Evolutionary conservation across 2,797 vertebrate genomes (phyloP), one percentile per base, ranked within the genome.

Genomic region (Chromis chromis): DNA sequence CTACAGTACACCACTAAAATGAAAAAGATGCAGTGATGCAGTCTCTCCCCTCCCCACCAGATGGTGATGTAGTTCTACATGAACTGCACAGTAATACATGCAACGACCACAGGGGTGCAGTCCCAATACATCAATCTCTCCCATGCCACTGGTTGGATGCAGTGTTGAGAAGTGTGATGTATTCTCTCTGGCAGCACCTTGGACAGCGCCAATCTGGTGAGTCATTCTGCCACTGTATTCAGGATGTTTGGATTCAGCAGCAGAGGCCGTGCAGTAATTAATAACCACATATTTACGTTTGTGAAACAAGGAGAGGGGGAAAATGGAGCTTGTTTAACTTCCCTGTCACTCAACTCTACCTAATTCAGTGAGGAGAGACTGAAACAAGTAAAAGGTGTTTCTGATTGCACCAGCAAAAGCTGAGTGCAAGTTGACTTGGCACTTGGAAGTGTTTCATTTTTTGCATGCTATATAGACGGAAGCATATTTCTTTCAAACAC

Each of bases 201-300:
- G 89, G 89, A 92, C 86, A 79, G 85, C 74, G 44, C 66, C 87
- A 85, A 46, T 83, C 90, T 82, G 88, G 88, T 91, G 92, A 91
- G 87, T 92, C 91, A 92, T 79, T 69, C 84, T 82, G 81, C 71
- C 84, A 82, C 85, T 85, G 82, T 84, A 77, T 80, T 66, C 83
- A 57, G 81, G 65, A 78, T 83, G 84, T 83, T 83, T 76, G 70
- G 73, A 83, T 83, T 81, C 65, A 72, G 69, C 79, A 77, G 76
- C 62, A 49, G 78, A 70, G 70, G 70, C 79, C 33, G 22, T 22
- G 65, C 73, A 19, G 71, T 88, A 82, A 92, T 93, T 89, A 90
- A 91, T 88, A 80, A 83, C 62, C 72, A 74, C 50, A 73, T 56
- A 81, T 83, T 82, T 77, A 77, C 54, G 58, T 82, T 76, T 68